These are phyloP conservation scores for Cerastis rubricosa DNA, from an alignment of 2,888 invertebrate species.

Conservation along the genomic window DNA sequence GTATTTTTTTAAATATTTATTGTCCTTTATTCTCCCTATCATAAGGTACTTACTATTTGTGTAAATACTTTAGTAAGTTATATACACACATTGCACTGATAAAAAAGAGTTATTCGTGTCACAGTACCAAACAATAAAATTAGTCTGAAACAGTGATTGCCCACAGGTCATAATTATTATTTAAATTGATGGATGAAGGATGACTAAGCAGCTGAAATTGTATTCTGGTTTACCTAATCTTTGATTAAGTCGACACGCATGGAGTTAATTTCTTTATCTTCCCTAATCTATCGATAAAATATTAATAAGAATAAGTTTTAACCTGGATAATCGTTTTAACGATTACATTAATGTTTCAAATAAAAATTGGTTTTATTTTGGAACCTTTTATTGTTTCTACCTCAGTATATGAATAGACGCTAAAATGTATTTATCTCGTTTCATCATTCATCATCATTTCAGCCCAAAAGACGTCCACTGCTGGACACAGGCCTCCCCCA, in stretches of 20 bases:
- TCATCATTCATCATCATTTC: too few relatives aligned
- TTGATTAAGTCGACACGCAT: conserved; percentile 78
- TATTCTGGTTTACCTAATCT: conserved; percentile 56
- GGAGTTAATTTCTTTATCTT: conserved; percentile 69
- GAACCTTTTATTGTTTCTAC: background rate
- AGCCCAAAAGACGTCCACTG: too few relatives aligned
- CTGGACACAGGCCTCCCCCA: too few relatives aligned
- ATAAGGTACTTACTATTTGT: background rate
- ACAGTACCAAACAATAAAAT: conserved; percentile 32
- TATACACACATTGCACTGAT: conserved; percentile 30
- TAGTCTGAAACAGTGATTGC: conserved; percentile 28
- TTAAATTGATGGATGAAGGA: conserved; percentile 14
- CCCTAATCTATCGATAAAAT: conserved; percentile 55
- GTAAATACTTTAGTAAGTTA: conserved; percentile 7
- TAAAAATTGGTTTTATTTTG: background rate
- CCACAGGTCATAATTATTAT: conserved; percentile 38
- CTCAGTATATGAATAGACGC: background rate
- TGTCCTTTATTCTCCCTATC: background rate
- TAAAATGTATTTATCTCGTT: background rate
- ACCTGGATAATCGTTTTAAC: conserved; percentile 39
- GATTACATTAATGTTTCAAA: conserved; percentile 29
- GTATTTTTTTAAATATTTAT: background rate
- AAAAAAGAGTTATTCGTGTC: conserved; percentile 48
- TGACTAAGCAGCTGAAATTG: conserved; percentile 16
- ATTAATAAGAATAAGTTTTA: conserved; percentile 50